Base-by-base conservation (phyloP, 2,113 vertebrate genomes). In the Chloroceryle aenea region DNA sequence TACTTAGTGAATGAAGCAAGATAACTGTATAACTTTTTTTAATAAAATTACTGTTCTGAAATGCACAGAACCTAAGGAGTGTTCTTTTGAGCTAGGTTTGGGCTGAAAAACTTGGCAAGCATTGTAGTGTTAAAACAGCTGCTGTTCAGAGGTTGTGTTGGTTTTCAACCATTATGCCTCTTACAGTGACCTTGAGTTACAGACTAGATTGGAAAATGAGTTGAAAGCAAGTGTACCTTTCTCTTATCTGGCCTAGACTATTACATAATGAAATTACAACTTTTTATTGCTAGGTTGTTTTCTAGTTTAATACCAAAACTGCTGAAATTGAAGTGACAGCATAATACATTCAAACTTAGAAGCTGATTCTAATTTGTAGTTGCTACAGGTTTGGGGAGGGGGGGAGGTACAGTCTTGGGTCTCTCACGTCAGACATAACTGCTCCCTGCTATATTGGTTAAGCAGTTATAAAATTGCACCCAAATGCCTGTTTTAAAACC, bases 141-240 rank as follows among this genome's bases (percentile, higher is more conserved):
- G 61, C 25, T 42, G 12, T 6, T 85, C 18, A 12, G 59, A 48
- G 18, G 8, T 9, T 16, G 59, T 45, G 21, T 27, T 92, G 23
- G 25, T 26, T 90, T 92, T 92, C 68, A 45, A 47, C 27, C 4
- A 1, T 36, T 66, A 3, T 19, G 23, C 14, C 43, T 76, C 34
- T 34, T 58, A 59, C 30, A 22, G 36, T 83, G 84, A 59, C 89
- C 61, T 87, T 83, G 66, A 59, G 50, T 86, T 83, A 47, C 42
- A 84, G 27, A 50, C 22, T 53, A 19, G 19, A 9, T 47, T 91
- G 53, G 59, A 66, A 86, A 84, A 42, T 9, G 7, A 40, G 10
- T 45, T 71, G 18, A 50, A 36, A 83, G 2, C 0, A 53, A 58
- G 23, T 4, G 4, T 38, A 10, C 7, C 27, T 36, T 66, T 56